A percentile compares a stretch with the other conserved stretches of the same genome.
Conservation (phyloP, 1,140 invertebrate genomes). For the Leptinotarsa texana region DNA sequence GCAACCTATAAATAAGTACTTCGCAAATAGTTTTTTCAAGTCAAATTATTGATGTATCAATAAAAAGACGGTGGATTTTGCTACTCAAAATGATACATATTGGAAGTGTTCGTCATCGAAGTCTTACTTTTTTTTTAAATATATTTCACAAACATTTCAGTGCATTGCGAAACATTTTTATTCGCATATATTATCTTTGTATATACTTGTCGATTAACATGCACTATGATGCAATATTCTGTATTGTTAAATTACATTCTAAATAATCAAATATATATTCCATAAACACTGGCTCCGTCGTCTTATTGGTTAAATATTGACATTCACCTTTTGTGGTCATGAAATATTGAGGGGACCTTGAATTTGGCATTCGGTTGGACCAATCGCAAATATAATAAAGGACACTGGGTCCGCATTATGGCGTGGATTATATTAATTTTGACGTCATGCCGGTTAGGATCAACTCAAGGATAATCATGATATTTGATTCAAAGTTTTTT, state of each 20-base stretch:
- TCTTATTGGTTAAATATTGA: slow-evolving; percentile 16
- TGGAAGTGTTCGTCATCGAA: too few relatives aligned
- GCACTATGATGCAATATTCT: too few relatives aligned
- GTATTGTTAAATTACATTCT: neutral
- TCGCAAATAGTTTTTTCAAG: too few relatives aligned
- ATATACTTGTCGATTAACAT: too few relatives aligned
- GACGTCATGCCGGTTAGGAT: neutral
- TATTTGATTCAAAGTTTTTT: neutral
- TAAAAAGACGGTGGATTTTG: too few relatives aligned
- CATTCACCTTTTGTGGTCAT: slow-evolving; percentile 20
- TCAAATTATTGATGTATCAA: too few relatives aligned
- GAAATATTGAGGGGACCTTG: slow-evolving; percentile 14
- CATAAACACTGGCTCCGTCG: neutral
- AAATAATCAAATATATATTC: neutral
- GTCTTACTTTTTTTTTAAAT: too few relatives aligned
- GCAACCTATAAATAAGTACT: too few relatives aligned
- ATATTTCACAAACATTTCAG: too few relatives aligned
- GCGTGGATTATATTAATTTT: neutral
- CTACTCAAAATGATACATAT: too few relatives aligned
- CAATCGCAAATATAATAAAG: neutral
- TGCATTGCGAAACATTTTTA: too few relatives aligned
- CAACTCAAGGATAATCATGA: neutral
- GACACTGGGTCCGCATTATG: neutral
- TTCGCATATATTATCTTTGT: too few relatives aligned
- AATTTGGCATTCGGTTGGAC: slow-evolving; percentile 7